These are phyloP conservation scores for Momotus momota DNA, from an alignment of 2,797 vertebrate genomes.

Conservation along the genomic window DNA sequence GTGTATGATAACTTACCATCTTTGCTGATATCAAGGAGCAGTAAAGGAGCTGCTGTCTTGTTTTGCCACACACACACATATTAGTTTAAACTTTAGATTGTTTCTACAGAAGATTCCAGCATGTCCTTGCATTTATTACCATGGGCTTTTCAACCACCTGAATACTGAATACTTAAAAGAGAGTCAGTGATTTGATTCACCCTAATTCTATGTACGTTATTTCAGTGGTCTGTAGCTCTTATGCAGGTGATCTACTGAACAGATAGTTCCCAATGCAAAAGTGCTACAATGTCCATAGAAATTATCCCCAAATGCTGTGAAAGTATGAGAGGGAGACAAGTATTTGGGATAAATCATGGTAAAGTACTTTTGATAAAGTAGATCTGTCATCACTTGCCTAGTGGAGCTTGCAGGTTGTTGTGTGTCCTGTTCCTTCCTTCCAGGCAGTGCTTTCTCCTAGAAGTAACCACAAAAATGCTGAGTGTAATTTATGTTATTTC, in stretches of 20 bases:
- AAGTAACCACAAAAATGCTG: not conserved
- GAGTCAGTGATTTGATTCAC: not conserved
- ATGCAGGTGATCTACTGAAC: not conserved
- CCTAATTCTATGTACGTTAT: rapidly evolving
- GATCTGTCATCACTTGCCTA: not conserved
- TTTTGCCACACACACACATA: not conserved
- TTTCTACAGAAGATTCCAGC: not conserved
- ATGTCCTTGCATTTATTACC: not conserved
- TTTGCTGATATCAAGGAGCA: not conserved
- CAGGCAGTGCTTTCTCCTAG: not conserved
- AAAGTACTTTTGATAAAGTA: not conserved
- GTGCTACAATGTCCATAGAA: not conserved
- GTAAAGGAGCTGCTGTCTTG: not conserved
- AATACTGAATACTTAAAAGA: not conserved
- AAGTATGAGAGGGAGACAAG: not conserved
- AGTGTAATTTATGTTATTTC: not conserved
- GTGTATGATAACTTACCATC: not conserved
- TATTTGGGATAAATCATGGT: not conserved
- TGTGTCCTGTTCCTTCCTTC: not conserved
- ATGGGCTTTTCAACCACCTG: not conserved
- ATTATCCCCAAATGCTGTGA: not conserved
- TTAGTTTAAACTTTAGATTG: not conserved
- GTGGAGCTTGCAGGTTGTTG: not conserved
- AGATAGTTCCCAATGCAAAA: not conserved
- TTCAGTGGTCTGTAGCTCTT: not conserved